Evolutionary conservation across 2,888 invertebrate genomes (phyloP), one percentile per base, ranked within the genome.

Genomic region (Drosophila emarginata): DNA sequence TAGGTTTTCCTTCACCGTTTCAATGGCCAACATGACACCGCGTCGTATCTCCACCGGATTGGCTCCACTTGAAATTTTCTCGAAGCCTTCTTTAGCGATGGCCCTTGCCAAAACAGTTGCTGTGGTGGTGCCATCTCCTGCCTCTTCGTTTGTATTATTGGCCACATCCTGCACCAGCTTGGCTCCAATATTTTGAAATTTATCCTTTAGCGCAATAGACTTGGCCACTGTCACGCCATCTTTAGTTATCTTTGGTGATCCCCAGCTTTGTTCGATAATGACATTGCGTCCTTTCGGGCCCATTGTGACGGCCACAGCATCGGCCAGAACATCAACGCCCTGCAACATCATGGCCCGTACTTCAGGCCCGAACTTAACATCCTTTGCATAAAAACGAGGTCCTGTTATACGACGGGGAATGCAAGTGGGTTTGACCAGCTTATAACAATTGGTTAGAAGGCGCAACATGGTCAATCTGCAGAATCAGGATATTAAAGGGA

Each of bases 271-370:
- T 92, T 99, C 99, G 83, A 99, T 94, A 89, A 99, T 98, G 9
- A 99, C 99, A 92, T 99, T 99, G 86, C 99, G 95, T 60, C 99
- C 99, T 94, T 99, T 99, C 65, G 99, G 99, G 50, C 99, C 99
- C 99, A 99, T 98, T 56, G 99, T 99, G 61, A 99, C 99, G 14
- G 99, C 98, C n/a, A 99, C 99, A 53, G 99, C 99, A 93, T 99
- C 99, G 7, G 99, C 98, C 58, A 99, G 93, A 51, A 98, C 94
- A 91, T 99, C 99, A 18, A 99, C 99, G 66, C 99, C 99, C 91
- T 98, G 97, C 54, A 99, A 94, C 99, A 99, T 99, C 79, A 97
- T 94, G 12, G 97, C 97, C 90, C 99, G 94, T 73, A 98, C 99
- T 93, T 99, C 99, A 62, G 98, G 95, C 7, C 99, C 99, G 92